Evolutionary conservation across 2,888 invertebrate genomes (phyloP).

Genomic region (Caenorhabditis doughertyi): DNA sequence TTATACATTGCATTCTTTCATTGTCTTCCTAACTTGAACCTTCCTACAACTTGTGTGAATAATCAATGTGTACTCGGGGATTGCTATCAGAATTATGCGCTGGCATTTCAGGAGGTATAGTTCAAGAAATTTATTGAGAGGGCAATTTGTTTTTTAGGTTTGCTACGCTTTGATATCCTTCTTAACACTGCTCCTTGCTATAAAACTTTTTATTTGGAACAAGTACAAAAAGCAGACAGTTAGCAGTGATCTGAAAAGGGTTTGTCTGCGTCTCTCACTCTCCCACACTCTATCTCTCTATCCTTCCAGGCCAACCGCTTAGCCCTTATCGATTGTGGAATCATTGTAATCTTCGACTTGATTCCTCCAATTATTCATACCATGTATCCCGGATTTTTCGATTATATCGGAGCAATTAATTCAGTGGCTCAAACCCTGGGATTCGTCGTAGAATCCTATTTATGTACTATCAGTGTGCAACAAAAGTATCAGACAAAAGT

Average conservation of each 20-base stretch:
- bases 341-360: constrained; percentile 7
- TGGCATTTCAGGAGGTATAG: neutral
- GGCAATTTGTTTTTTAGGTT: neutral
- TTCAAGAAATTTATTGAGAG: neutral
- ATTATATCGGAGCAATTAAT: constrained; percentile 15
- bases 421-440: constrained; percentile 4
- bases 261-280: neutral
- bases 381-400: neutral
- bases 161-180: neutral
- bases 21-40: neutral
- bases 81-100: neutral
- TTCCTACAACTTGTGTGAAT: neutral
- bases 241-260: neutral
- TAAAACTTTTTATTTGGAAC: constrained; percentile 21
- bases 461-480: neutral
- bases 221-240: neutral
- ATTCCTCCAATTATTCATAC: constrained; percentile 3
- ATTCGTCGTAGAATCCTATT: constrained; percentile 6
- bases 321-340: constrained; percentile 5
- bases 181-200: neutral
- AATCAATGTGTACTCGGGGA: neutral
- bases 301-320: constrained; percentile 16
- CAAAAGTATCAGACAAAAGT: neutral
- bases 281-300: neutral
- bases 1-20: neutral